These are phyloP conservation scores for Frieseomelitta varia DNA, from an alignment of 1,140 invertebrate genomes.

Conservation along the genomic window DNA sequence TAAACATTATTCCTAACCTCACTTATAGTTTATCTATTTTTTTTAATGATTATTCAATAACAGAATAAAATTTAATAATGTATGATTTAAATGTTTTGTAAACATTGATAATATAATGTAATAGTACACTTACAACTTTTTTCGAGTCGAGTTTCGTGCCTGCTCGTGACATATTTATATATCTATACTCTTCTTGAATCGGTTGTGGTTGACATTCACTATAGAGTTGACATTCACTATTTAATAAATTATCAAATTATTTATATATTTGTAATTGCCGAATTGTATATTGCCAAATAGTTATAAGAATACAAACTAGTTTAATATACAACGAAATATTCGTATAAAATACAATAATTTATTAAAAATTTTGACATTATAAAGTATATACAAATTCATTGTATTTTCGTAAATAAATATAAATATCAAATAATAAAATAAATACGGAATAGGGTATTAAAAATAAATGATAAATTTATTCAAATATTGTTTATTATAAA, in stretches of 20 bases:
- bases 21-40: not conserved
- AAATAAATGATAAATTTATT: not conserved
- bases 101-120: constrained; percentile 14
- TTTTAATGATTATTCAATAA: not conserved
- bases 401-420: not conserved
- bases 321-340: not conserved
- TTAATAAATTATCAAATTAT: not conserved
- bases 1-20: constrained; percentile 19
- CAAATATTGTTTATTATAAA: constrained; percentile 43
- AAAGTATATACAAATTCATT: not conserved
- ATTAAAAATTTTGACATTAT: not conserved
- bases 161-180: constrained; percentile 84
- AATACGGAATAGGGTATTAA: not conserved
- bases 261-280: not conserved
- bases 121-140: constrained; percentile 84
- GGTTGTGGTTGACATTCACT: not conserved
- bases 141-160: constrained; percentile 84
- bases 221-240: not conserved
- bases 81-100: not conserved
- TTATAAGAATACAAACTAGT: not conserved
- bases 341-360: not conserved
- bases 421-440: not conserved
- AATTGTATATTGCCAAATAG: not conserved
- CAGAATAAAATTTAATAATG: not conserved
- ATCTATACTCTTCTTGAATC: not conserved